Evolutionary conservation across 2,797 vertebrate species (phyloP), one percentile per base, ranked within the genome.

Genomic region (Acestrorhynchus altus): DNA sequence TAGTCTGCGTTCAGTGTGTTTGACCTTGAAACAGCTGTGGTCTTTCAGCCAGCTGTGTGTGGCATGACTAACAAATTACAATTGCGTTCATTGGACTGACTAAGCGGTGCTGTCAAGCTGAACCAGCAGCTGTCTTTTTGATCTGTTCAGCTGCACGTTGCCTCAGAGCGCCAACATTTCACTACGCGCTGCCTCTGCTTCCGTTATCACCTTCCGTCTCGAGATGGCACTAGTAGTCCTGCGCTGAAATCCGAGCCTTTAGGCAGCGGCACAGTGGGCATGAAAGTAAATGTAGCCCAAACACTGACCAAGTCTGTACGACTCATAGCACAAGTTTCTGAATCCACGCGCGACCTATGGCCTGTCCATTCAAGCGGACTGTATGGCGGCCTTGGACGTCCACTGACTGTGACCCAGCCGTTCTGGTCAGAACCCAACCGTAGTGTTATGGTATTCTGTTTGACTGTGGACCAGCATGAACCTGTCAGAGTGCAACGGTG

Each of bases 21-120:
- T 49, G 52, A n/a, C 47, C 63, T 74, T n/a, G 26, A 64, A 56
- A 42, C 65, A 70, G 56, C 47, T 70, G 67, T 57, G 66, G 20
- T 57, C 56, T 15, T 16, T 51, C 65, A 76, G 20, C 66, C 35
- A n/a, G 68, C 42, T 57, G 42, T 47, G 42, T 47, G 39, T 44
- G n/a, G n/a, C 35, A 22, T 46, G 42, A 68, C 65, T 68, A 68
- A 51, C 46, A n/a, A 47, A 66, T 20, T 28, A 26, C 40, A 68
- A 66, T 68, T 66, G 66, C 40, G n/a, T 67, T 39, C 49, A 20
- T 28, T n/a, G n/a, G 57, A 49, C n/a, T 18, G 54, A 44, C 40
- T 47, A 16, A 42, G 31, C 13, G 8, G 44, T 13, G 10, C 40
- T 66, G 40, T 65, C 61, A 44, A 15, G 35, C 24, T 6, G 4